These are phyloP conservation scores for Himalopsyche anomala DNA, from an alignment of 2,888 invertebrate genomes.

Conservation along the genomic window DNA sequence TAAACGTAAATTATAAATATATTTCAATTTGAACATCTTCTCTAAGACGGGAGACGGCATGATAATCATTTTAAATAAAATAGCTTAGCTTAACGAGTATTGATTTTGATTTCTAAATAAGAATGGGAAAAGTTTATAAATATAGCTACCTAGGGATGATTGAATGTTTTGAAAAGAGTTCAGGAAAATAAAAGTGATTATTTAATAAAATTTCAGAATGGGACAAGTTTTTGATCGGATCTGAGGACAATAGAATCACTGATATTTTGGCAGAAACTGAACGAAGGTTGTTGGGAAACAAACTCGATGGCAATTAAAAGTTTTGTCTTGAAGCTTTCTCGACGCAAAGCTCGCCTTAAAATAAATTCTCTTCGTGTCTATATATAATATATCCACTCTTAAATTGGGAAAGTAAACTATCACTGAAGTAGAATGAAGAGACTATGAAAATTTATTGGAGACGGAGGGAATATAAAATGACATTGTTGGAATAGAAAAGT, in stretches of 20 bases:
- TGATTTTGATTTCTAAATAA: no score
- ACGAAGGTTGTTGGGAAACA: slow-evolving; percentile 23
- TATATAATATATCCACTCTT: background rate
- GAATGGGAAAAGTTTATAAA: no score
- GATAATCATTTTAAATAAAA: no score
- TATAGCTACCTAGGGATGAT: no score
- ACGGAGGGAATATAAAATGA: background rate
- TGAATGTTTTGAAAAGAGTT: no score
- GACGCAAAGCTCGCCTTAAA: background rate
- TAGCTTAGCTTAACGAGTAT: no score
- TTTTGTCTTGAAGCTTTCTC: slow-evolving; percentile 27
- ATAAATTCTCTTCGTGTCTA: background rate
- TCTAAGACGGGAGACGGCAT: no score
- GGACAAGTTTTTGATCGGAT: background rate
- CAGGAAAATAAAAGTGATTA: no score
- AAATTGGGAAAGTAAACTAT: slow-evolving; percentile 2
- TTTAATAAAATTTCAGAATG: background rate
- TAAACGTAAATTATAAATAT: no score
- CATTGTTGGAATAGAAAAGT: background rate
- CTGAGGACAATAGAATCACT: background rate
- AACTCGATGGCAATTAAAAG: slow-evolving; percentile 48
- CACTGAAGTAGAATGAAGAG: background rate
- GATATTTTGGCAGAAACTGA: slow-evolving; percentile 18
- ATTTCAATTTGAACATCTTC: no score
- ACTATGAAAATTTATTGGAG: background rate